Conservation (phyloP, 1,140 invertebrate species). For the Philotrypesis tridentata region DNA sequence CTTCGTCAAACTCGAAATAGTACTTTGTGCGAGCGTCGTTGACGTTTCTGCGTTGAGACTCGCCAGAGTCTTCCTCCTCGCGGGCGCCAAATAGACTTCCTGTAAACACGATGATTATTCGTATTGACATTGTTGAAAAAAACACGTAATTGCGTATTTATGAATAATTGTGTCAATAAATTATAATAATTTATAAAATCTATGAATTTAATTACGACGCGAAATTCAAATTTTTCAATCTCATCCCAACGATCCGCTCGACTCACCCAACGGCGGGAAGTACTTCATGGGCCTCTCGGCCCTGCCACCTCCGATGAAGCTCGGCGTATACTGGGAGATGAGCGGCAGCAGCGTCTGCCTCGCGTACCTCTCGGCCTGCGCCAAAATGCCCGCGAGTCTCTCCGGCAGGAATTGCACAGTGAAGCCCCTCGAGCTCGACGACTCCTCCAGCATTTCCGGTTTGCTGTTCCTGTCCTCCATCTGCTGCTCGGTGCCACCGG, state of each 20-base stretch:
- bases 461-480: slow-evolving; percentile 54
- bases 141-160: too few relatives aligned
- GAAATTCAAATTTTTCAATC: too few relatives aligned
- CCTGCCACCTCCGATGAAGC: slow-evolving; percentile 64
- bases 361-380: slow-evolving; percentile 86
- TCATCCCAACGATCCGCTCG: too few relatives aligned
- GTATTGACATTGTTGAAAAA: too few relatives aligned
- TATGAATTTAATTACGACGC: too few relatives aligned
- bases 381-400: slow-evolving; percentile 83
- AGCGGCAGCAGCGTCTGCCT: slow-evolving; percentile 82
- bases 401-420: slow-evolving; percentile 87
- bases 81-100: slow-evolving; percentile 35
- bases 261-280: slow-evolving; percentile 66
- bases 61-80: neutral
- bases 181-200: too few relatives aligned
- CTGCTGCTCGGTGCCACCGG: neutral
- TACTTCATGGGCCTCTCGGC: slow-evolving; percentile 68
- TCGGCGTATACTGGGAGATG: slow-evolving; percentile 85
- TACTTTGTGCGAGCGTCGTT: slow-evolving; percentile 42
- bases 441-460: slow-evolving; percentile 61
- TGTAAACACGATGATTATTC: neutral
- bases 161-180: too few relatives aligned
- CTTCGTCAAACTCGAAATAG: slow-evolving; percentile 43
- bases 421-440: slow-evolving; percentile 69
- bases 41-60: neutral